Base-by-base conservation (phyloP, 2,888 invertebrate species). In the Callosobruchus maculatus region DNA sequence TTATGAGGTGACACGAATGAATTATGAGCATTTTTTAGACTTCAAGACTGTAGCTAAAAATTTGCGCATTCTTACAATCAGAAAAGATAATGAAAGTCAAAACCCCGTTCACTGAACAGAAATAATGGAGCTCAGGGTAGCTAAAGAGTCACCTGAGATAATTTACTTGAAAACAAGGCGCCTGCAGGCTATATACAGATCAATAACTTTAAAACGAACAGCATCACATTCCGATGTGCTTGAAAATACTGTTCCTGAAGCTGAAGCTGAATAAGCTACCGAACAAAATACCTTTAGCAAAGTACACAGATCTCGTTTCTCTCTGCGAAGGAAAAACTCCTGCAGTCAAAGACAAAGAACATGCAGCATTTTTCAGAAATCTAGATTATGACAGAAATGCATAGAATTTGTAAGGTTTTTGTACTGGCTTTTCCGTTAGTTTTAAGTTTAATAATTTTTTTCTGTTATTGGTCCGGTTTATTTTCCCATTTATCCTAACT, bases 21-120 rank as follows among this genome's bases (percentile, higher is more conserved):
- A 26, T 26, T 68, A 49, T 49, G 22, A 70, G 21, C 74, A 73
- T 22, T 74, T 74, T 70, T 72, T 72, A 18, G 70, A 74, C 31
- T 75, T 74, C 30, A 75, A 75, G 66, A 70, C n/a, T 26, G 22
- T 75, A 26, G 71, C 71, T n/a, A 30, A 70, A 75, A 49, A 73
- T 5, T 68, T 73, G 20, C 67, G 74, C 31, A 71, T 74, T 71
- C 71, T 70, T 4, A 22, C 72, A 22, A 68, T 72, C 26, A 68
- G 72, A 68, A 68, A 68, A 68, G 31, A 72, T 68, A 68, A 72
- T n/a, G 22, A 22, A 22, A 22, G 7, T 31, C 22, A 72, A 68
- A 31, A 72, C 68, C 30, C 70, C 21, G 22, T 68, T 7, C 68
- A 72, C 20, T 72, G 72, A 49, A 72, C 68, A 22, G 70, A 72